Evolutionary conservation across 2,113 vertebrate genomes (phyloP).

Genomic region (Sterna hirundo): DNA sequence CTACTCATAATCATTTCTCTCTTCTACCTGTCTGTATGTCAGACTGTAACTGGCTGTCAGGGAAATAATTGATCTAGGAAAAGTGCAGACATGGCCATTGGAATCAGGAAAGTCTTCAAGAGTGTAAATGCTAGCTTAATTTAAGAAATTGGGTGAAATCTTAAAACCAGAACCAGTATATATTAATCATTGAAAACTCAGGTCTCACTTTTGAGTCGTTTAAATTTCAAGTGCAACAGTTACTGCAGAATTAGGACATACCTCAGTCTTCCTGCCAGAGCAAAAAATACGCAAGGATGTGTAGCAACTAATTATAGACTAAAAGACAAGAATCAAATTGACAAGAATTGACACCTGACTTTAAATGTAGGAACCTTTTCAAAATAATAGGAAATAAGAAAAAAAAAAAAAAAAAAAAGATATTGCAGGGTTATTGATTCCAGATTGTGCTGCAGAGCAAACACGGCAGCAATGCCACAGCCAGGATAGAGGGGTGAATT

Average conservation of each 20-base stretch:
- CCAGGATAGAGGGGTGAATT: background rate
- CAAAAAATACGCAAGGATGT: background rate
- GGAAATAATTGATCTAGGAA: background rate
- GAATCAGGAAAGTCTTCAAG: background rate
- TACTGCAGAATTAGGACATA: background rate
- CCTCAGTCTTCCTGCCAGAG: background rate
- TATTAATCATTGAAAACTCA: background rate
- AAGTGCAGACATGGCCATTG: background rate
- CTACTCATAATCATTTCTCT: background rate
- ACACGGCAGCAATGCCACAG: background rate
- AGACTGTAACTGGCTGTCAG: background rate
- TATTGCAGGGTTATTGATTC: background rate
- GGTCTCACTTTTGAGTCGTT: background rate
- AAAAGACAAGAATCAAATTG: background rate
- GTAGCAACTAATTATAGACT: background rate
- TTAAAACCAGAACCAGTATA: background rate
- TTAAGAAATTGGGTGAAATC: background rate
- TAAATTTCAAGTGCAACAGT: background rate
- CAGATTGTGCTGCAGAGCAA: background rate
- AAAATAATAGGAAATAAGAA: background rate
- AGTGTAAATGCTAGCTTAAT: background rate
- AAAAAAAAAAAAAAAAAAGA: background rate
- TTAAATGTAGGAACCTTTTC: background rate
- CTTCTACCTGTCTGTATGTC: background rate
- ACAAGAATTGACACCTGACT: background rate